A percentile compares a stretch with the other conserved stretches of the same genome.
phyloP scores from a whole-genome alignment of 2,888 invertebrate species.

The Halictus ligatus region DNA sequence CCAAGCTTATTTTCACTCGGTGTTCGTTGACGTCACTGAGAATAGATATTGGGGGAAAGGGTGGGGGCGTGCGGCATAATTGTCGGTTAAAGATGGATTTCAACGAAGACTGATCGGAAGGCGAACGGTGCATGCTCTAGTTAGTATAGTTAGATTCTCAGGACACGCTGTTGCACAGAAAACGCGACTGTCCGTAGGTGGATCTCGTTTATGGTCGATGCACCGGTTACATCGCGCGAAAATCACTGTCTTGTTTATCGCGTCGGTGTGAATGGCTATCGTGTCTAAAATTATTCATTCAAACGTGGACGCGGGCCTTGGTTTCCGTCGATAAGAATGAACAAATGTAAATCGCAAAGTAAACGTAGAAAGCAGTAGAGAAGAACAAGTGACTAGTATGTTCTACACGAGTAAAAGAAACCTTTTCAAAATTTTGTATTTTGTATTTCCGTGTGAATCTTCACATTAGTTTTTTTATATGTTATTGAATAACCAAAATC shows the following conservation, averaged over 20 bases:
- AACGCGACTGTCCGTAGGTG: constrained; percentile 16
- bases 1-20: constrained; percentile 42
- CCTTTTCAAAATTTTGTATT: no score
- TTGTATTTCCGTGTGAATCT: no score
- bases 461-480: no score
- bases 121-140: background rate
- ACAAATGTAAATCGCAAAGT: background rate
- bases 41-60: constrained; percentile 14
- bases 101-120: no score
- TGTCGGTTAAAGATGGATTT: background rate
- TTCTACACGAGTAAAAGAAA: background rate
- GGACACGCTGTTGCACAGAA: background rate
- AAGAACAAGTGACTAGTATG: background rate
- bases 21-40: constrained; percentile 36
- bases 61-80: background rate
- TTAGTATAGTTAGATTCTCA: background rate
- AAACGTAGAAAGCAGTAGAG: background rate
- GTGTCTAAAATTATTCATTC: constrained; percentile 11
- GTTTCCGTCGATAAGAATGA: background rate
- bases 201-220: constrained; percentile 42
- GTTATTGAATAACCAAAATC: no score
- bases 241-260: constrained; percentile 37
- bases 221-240: constrained; percentile 1
- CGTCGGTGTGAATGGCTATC: constrained; percentile 30
- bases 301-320: background rate